Percentiles rank a stretch among this genome's conserved stretches.
These are phyloP conservation scores for Helicoverpa zea DNA, from an alignment of 1,140 invertebrate genomes.

Conservation along the genomic window DNA sequence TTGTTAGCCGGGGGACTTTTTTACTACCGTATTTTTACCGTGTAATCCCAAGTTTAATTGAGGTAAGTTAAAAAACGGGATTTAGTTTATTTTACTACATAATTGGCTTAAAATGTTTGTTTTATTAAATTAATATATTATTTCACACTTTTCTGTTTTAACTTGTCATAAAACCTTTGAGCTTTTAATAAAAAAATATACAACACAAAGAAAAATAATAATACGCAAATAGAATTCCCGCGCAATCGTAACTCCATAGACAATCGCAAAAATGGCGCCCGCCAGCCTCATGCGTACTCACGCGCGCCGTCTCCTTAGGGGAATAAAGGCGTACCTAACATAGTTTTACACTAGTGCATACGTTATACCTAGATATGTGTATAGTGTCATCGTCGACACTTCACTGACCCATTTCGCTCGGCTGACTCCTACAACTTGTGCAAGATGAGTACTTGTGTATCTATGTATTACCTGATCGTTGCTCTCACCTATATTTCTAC, in stretches of 20 bases:
- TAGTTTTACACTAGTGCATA: slow-evolving; percentile 15
- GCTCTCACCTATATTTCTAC: neutral
- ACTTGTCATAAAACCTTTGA: too few species aligned
- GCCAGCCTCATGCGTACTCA: neutral
- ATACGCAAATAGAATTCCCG: too few species aligned
- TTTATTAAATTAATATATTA: neutral
- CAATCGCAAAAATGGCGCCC: neutral
- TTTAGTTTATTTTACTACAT: slow-evolving; percentile 8
- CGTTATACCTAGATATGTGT: neutral
- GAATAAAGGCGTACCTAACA: slow-evolving; percentile 8
- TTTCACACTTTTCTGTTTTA: too few species aligned
- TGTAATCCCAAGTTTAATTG: slow-evolving; percentile 2
- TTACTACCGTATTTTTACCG: neutral
- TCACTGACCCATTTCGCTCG: slow-evolving; percentile 42
- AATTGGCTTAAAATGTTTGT: neutral
- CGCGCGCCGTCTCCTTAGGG: neutral
- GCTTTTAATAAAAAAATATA: too few species aligned
- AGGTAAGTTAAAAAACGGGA: neutral
- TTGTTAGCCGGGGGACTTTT: slow-evolving; percentile 13
- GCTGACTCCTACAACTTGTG: slow-evolving; percentile 30
- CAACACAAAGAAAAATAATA: too few species aligned
- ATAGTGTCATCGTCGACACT: slow-evolving; percentile 37
- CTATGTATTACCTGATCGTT: slow-evolving; percentile 22
- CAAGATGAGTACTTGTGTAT: slow-evolving; percentile 5
- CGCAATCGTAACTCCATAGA: too few species aligned